Evolutionary conservation across 2,797 vertebrate species (phyloP), one percentile per base, ranked within the genome.

Genomic region (Lateolabrax maculatus): DNA sequence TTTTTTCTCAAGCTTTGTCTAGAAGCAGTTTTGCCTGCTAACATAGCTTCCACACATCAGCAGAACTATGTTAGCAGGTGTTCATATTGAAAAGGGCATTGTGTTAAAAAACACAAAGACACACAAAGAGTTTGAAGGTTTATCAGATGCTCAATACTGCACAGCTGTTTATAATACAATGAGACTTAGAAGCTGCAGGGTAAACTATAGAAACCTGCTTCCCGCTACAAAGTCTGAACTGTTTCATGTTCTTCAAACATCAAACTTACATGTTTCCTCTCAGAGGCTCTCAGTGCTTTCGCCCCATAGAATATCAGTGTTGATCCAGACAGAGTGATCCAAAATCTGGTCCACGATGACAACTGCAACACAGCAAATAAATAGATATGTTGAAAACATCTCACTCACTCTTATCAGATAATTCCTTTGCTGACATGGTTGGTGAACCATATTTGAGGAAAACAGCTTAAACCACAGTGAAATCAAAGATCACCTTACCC

Each of bases 321-420:
- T 65, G 97, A 96, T 80, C 97, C 97, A 58, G 97, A 97, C 70
- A 99, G 95, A 15, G 90, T 94, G 84, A 99, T 97, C 98, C 98
- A 99, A 84, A 98, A 99, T 60, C 98, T 96, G 61, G 96, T 98
- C 98, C 98, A 99, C 0, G 98, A 97, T 2, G 98, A 96, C 63
- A 99, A 93, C 98, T 99, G 78, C 36, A 85, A 75, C 62, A 71
- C 77, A 80, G 16, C 31, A 62, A 52, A 71, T 4, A 60, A 25
- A 62, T 0, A 1, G 1, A 34, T 6, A 12, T 5, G 3, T 25
- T 67, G 53, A 71, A 11, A 51, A 60, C 29, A 44, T 27, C 15
- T 74, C 21, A 21, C 3, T 52, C 34, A 29, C 25, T 25, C 9
- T 39, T 10, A 27, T 25, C 63, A 61, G 34, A 23, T 2, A 2